Percentiles rank a stretch among this genome's conserved stretches.
Evolutionary conservation across 2,797 vertebrate genomes (phyloP).

Genomic region (Lemur catta): DNA sequence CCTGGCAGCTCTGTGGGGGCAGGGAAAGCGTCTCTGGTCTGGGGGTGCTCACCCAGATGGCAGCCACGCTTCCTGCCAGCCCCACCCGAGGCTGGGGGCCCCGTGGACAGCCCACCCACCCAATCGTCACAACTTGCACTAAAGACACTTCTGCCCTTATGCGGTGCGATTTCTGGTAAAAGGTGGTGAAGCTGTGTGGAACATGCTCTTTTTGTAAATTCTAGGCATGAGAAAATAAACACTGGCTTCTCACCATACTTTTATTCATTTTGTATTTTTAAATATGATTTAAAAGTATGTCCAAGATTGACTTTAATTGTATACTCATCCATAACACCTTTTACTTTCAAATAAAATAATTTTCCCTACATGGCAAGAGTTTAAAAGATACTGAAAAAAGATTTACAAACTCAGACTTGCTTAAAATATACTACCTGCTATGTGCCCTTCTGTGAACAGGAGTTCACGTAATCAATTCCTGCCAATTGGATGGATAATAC

Average conservation of each 20-base stretch:
- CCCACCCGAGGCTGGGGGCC: accelerated
- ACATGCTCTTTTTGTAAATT: background rate
- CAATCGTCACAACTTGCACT: background rate
- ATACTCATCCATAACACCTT: background rate
- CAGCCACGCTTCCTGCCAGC: background rate
- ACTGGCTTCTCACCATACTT: background rate
- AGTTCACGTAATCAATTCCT: background rate
- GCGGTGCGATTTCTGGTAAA: background rate
- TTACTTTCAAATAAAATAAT: background rate
- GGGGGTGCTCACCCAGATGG: background rate
- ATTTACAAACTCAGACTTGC: background rate
- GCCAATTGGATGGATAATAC: background rate
- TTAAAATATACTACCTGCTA: background rate
- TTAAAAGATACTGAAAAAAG: constrained; percentile 7
- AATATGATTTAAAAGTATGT: background rate
- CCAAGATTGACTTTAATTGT: background rate
- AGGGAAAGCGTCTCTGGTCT: background rate
- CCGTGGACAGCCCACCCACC: background rate
- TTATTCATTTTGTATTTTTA: background rate
- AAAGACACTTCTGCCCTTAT: background rate
- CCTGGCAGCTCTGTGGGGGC: background rate
- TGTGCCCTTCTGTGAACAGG: background rate
- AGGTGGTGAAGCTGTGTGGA: no score
- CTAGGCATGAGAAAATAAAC: background rate
- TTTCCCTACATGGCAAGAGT: background rate